Conservation (phyloP, 1,140 invertebrate species). For the Capitella teleta region DNA sequence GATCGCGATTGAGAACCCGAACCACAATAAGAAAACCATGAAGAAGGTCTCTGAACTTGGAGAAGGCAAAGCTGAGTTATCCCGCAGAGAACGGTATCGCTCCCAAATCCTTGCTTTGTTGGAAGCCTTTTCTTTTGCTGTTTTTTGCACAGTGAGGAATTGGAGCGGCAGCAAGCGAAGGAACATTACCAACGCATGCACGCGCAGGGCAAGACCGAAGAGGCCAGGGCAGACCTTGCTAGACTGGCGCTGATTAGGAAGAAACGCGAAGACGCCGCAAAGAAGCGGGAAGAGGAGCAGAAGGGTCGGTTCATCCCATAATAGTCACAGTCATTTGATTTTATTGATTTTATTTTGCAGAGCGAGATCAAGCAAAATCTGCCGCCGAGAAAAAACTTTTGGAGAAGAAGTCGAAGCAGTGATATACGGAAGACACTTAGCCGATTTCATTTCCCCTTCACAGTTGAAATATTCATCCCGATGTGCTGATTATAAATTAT, state of each 20-base stretch:
- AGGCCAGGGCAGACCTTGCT: conserved; percentile 86
- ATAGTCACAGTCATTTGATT: too few relatives aligned
- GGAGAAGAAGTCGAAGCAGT: too few relatives aligned
- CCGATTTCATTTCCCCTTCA: too few relatives aligned
- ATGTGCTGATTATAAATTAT: too few relatives aligned
- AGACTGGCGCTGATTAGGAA: conserved; percentile 76
- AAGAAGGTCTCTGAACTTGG: not conserved
- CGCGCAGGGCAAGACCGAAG: conserved; percentile 86
- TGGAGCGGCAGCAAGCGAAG: conserved; percentile 77
- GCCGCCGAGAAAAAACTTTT: too few relatives aligned
- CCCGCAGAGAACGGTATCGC: not conserved
- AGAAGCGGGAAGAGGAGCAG: conserved; percentile 74
- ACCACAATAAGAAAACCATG: not conserved
- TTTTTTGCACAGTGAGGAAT: conserved; percentile 60
- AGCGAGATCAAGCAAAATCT: too few relatives aligned
- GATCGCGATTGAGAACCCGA: not conserved
- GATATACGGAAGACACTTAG: too few relatives aligned
- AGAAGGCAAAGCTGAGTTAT: not conserved
- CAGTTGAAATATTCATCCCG: too few relatives aligned
- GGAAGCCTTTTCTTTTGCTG: not conserved
- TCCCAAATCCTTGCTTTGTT: not conserved
- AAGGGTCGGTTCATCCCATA: conserved; percentile 53
- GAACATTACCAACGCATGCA: conserved; percentile 83
- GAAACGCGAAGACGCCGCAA: conserved; percentile 85
- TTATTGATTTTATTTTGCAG: too few relatives aligned